These are phyloP conservation scores for Sarcophaga variegata DNA, from an alignment of 2,888 invertebrate species.

Conservation along the genomic window DNA sequence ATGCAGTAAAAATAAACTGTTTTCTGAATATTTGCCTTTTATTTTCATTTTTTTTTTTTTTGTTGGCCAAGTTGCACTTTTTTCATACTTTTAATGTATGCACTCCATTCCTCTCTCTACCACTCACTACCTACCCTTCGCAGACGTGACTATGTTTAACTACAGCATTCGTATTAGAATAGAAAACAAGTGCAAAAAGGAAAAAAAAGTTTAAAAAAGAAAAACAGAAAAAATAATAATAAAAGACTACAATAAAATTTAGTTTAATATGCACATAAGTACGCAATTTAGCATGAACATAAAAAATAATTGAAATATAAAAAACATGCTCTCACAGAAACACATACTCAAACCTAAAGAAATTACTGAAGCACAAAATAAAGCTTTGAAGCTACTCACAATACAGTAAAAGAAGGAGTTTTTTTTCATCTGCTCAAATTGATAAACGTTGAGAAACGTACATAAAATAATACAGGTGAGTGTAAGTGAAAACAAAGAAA, in stretches of 20 bases:
- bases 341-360: constrained; percentile 9
- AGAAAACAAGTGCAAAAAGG: not conserved
- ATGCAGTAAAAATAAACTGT: constrained; percentile 64
- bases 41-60: not conserved
- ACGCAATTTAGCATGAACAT: constrained; percentile 67
- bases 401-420: constrained; percentile 31
- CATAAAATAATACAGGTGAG: constrained; percentile 1
- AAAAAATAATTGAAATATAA: constrained; percentile 62
- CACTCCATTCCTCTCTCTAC: not conserved
- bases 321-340: constrained; percentile 5
- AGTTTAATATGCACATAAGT: constrained; percentile 68
- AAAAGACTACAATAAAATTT: constrained; percentile 64
- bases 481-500: not conserved
- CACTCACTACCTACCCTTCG: not conserved
- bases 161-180: constrained; percentile 5
- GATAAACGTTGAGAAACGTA: constrained; percentile 45
- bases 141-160: not conserved
- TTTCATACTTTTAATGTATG: constrained; percentile 29
- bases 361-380: not conserved
- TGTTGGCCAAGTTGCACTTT: not conserved
- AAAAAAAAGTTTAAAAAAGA: not conserved
- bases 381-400: constrained; percentile 32
- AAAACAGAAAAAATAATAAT: not conserved
- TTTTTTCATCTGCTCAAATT: constrained; percentile 37
- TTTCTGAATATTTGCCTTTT: constrained; percentile 40